Base-by-base conservation (phyloP, 2,888 invertebrate species). In the Abscondita cerata region DNA sequence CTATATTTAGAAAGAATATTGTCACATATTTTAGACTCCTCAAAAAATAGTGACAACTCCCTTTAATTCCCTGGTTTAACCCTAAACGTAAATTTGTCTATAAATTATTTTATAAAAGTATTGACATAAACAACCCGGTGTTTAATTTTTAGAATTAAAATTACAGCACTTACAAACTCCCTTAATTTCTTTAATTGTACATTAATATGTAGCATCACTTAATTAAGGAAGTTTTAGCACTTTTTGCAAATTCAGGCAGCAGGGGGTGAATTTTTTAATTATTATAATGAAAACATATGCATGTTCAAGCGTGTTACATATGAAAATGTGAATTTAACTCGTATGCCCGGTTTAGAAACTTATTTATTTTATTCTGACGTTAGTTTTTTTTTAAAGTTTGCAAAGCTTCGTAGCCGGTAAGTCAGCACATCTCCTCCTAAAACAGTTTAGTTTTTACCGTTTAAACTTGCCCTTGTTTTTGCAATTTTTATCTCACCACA, bases 161-260 rank as follows among this genome's bases (percentile, higher is more conserved):
- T 18, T 44, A 44, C 16, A 18, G 18, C n/a, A 44, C 44, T 18
- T 4, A 15, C 13, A 40, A 40, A 40, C 13, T 44, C 18, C 18
- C 19, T 41, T 44, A 18, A 15, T 44, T 16, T 44, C 44, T 44
- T 44, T 44, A 44, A 44, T 44, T 44, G 44, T n/a, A 44, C 44
- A 18, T 44, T 44, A 44, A 44, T 44, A 44, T 44, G 16, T 18
- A 44, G 44, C 18, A 44, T 44, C 44, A 44, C 44, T 44, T 44
- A 44, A 44, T 44, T 44, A 44, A 44, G 18, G 18, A 44, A 44
- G 44, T 44, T 44, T 44, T 44, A 41, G 3, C 5, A 41, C 15
- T 12, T 41, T n/a, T n/a, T n/a, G 12, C 12, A 40, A 44, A 44
- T 44, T 18, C 44, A 41, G 44, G 11, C 16, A 19, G 18, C 19